A percentile compares a stretch with the other conserved stretches of the same genome.
phyloP scores from a whole-genome alignment of 2,797 vertebrate genomes.

The Sebastes hubbsi region DNA sequence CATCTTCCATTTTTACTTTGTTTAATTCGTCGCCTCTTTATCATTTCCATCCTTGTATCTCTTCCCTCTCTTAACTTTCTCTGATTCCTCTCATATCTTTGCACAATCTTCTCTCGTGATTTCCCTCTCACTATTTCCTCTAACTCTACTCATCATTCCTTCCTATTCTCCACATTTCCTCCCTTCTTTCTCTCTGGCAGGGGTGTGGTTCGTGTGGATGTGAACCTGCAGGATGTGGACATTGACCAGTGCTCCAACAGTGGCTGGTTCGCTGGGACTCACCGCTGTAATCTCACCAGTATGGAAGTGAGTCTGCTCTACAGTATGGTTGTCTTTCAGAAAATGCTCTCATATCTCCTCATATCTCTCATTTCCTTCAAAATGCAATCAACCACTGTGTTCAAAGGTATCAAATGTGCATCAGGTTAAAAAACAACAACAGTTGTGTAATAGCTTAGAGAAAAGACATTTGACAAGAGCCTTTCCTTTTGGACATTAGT shows the following conservation, averaged over 20 bases:
- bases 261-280: constrained; percentile 98
- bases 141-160: not conserved
- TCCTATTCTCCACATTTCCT: not conserved
- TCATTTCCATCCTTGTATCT: not conserved
- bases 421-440: not conserved
- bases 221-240: constrained; percentile 96
- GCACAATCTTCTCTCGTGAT: not conserved
- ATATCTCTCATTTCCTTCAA: not conserved
- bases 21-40: not conserved
- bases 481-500: not conserved
- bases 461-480: not conserved
- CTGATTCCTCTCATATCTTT: not conserved
- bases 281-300: constrained; percentile 94
- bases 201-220: constrained; percentile 94
- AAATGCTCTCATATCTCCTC: not conserved
- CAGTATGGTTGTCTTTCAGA: not conserved
- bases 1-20: not conserved
- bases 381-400: not conserved
- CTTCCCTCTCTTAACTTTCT: not conserved
- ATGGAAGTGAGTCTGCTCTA: constrained; percentile 87
- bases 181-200: constrained; percentile 65
- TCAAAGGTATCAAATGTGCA: not conserved
- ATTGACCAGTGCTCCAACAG: constrained; percentile 96
- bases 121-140: not conserved
- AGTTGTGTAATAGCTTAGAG: not conserved